Percentiles rank a stretch among this genome's conserved stretches.
Conservation (phyloP, 2,113 vertebrate genomes). For the Myrmophylax atrothorax region DNA sequence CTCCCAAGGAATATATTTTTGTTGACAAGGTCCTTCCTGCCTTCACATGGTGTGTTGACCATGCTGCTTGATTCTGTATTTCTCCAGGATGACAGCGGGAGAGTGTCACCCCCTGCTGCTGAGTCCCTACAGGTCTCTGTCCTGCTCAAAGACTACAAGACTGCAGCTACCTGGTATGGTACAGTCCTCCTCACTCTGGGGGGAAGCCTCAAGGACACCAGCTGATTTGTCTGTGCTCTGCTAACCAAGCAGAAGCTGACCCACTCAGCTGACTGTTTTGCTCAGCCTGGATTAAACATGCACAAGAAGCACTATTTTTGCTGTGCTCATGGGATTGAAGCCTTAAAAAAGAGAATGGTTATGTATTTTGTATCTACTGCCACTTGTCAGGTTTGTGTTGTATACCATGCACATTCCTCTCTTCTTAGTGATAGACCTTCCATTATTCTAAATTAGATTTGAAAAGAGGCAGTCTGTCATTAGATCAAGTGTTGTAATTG, state of each 20-base stretch:
- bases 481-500: background rate
- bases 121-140: background rate
- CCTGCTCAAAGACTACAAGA: background rate
- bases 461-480: background rate
- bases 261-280: background rate
- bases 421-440: background rate
- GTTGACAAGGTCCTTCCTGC: background rate
- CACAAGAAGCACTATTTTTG: background rate
- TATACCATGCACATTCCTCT: background rate
- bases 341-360: background rate
- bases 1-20: background rate
- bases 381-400: background rate
- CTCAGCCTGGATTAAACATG: background rate
- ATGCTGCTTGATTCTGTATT: background rate
- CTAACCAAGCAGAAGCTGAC: background rate
- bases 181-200: background rate
- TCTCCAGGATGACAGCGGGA: background rate
- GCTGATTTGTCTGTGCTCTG: background rate
- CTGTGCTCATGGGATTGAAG: background rate
- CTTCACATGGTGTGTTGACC: fast-evolving
- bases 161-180: fast-evolving
- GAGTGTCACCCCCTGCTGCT: background rate
- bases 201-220: background rate
- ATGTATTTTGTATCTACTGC: background rate
- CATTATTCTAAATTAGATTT: background rate